phyloP scores from a whole-genome alignment of 2,888 invertebrate species.

The Agrochola lychnidis region DNA sequence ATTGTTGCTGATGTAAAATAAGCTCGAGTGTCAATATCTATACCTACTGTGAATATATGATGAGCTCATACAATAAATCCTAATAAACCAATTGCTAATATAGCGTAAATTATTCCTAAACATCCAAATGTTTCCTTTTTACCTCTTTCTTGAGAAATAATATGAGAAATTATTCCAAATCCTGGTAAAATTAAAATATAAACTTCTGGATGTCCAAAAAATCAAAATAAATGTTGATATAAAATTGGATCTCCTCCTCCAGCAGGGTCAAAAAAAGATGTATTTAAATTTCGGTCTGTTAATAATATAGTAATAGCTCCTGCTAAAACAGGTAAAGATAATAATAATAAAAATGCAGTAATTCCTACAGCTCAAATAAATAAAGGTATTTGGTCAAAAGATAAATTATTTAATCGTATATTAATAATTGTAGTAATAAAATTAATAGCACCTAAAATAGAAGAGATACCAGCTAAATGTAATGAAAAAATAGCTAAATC shows the following conservation, averaged over 20 bases:
- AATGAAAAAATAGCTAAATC: constrained; percentile 95
- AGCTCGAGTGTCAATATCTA: constrained; percentile 96
- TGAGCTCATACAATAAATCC: constrained; percentile 96
- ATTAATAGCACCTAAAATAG: constrained; percentile 94
- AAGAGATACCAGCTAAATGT: constrained; percentile 93
- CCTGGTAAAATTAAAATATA: constrained; percentile 96
- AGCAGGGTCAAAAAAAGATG: constrained; percentile 95
- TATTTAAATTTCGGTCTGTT: constrained; percentile 95
- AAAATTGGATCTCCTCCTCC: constrained; percentile 95
- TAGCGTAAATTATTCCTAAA: constrained; percentile 96
- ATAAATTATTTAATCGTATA: constrained; percentile 91
- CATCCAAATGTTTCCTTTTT: constrained; percentile 94
- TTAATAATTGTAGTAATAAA: constrained; percentile 95
- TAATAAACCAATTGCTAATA: constrained; percentile 94
- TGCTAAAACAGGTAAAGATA: constrained; percentile 94
- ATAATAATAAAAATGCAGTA: constrained; percentile 89
- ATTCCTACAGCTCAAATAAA: constrained; percentile 93
- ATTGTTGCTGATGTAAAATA: constrained; percentile 96
- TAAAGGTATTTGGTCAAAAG: constrained; percentile 92
- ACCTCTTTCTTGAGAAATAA: constrained; percentile 93
- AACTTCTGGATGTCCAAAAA: constrained; percentile 96
- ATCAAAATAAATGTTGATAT: constrained; percentile 96
- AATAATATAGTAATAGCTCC: constrained; percentile 95
- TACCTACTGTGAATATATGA: constrained; percentile 96
- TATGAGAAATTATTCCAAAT: constrained; percentile 95